A percentile compares a stretch with the other conserved stretches of the same genome.
Evolutionary conservation across 2,797 vertebrate genomes (phyloP).

Genomic region (Smutsia gigantea): DNA sequence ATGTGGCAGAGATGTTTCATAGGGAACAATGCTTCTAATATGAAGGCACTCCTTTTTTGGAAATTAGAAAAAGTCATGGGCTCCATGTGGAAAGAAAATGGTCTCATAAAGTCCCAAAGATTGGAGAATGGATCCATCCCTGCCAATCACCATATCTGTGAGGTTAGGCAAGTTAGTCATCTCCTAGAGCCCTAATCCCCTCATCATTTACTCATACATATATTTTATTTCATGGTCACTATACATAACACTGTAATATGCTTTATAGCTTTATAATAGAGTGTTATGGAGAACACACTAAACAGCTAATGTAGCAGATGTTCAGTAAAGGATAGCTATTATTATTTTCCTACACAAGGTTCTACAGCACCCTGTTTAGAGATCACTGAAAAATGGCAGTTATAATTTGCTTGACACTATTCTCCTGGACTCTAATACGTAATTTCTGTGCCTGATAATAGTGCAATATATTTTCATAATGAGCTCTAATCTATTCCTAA

Average conservation of each 20-base stretch:
- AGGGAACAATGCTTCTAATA: neutral
- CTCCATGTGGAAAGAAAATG: neutral
- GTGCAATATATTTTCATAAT: constrained; percentile 35
- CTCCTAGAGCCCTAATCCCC: neutral
- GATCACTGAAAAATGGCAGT: constrained; percentile 33
- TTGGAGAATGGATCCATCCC: neutral
- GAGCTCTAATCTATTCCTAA: constrained; percentile 39
- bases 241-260: neutral
- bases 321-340: neutral
- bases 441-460: constrained; percentile 37
- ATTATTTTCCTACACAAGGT: constrained; percentile 19
- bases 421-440: constrained; percentile 10
- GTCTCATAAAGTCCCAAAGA: neutral
- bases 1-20: constrained; percentile 6
- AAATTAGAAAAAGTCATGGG: neutral
- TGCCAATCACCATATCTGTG: neutral
- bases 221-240: neutral
- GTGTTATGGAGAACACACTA: neutral
- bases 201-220: neutral
- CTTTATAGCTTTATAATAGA: neutral
- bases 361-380: neutral
- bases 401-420: constrained; percentile 37
- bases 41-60: neutral
- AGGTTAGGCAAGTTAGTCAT: neutral
- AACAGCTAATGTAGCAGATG: neutral